Conservation (phyloP, 2,888 invertebrate species). For the Amphipyra berbera region DNA sequence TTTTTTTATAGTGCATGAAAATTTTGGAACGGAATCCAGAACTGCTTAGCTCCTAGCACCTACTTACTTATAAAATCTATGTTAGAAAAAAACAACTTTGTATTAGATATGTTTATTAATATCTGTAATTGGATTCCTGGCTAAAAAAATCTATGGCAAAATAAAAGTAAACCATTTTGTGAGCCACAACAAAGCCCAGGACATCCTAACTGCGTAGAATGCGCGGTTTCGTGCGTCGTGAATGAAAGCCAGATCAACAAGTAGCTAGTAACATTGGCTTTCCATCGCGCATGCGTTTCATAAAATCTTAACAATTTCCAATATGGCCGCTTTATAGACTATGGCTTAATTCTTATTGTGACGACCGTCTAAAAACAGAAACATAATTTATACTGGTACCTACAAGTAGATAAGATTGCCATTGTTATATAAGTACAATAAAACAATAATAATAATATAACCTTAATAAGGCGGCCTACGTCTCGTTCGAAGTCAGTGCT, state of each 20-base stretch:
- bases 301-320: slow-evolving; percentile 64
- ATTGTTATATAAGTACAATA: too few species aligned
- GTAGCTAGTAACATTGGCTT: slow-evolving; percentile 72
- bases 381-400: not conserved
- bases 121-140: not conserved
- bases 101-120: not conserved
- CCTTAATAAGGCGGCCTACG: not conserved
- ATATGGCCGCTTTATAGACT: slow-evolving; percentile 70
- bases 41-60: too few species aligned
- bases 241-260: slow-evolving; percentile 87
- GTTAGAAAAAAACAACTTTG: too few species aligned
- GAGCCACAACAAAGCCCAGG: slow-evolving; percentile 50
- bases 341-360: slow-evolving; percentile 46
- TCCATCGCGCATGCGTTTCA: slow-evolving; percentile 73
- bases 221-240: slow-evolving; percentile 80
- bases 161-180: slow-evolving; percentile 16
- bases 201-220: slow-evolving; percentile 76
- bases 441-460: too few species aligned
- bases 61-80: too few species aligned
- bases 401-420: not conserved
- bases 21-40: too few species aligned
- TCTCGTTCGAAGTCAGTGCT: not conserved
- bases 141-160: slow-evolving; percentile 8
- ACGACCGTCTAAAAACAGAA: slow-evolving; percentile 34
- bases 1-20: too few species aligned